Base-by-base conservation (phyloP, 30 jellyfish, hydroid and myxozoan species). In the Turritopsis dohrnii region DNA sequence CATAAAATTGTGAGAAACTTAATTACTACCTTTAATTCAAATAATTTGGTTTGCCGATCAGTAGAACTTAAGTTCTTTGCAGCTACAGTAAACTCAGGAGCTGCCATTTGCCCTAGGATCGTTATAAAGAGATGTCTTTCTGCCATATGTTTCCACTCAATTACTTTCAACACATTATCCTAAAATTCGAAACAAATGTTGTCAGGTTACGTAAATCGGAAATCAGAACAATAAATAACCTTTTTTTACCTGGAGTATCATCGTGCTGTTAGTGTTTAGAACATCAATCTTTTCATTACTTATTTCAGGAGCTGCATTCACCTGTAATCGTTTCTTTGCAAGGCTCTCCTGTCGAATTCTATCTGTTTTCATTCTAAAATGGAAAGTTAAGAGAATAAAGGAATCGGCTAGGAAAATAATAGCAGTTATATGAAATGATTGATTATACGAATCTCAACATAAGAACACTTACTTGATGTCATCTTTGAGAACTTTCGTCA, bases 331-430 rank as follows among this genome's bases (percentile, higher is more conserved):
- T n/a, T 88, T 91, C 29, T 83, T 81, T 19, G 98, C 98, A 17
- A 92, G 88, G 71, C 80, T 66, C 76, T 92, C 98, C 76, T 92
- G 98, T 21, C 95, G 88, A 16, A 75, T 84, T 19, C 98, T 90
- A 75, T 88, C 96, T 66, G 87, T 81, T 29, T 71, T 81, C 52
- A 92, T 27, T 27, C 98, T 92, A 27, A 74, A 79, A 52, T 28
- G 17, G 52, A 80, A 79, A 16, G 28, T 8, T 16, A 41, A 41
- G 60, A 41, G 5, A 41, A 41, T 13, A 41, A 41, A 41, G 13
- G 13, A 41, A 41, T 41, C 60, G 5, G 60, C 5, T 41, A 13
- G 13, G 60, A 41, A 41, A 69, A 17, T 18, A n/a, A 60, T 17
- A 60, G 72, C 20, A n/a, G n/a, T n/a, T n/a, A n/a, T n/a, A n/a